Evolutionary conservation across 2,888 invertebrate species (phyloP), one percentile per base, ranked within the genome.

Genomic region (Labia minor): DNA sequence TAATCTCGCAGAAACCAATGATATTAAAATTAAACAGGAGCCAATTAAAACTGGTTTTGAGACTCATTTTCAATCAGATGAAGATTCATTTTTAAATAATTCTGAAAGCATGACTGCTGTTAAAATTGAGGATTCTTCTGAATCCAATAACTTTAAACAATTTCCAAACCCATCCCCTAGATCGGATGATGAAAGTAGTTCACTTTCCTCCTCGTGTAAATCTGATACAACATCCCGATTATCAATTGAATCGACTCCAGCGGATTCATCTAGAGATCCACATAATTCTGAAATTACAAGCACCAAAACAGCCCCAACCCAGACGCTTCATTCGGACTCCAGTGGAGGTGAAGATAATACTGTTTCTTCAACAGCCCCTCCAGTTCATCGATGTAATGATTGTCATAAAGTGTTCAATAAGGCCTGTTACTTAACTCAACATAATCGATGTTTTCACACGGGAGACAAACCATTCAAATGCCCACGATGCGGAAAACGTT

Each of bases 401-500:
- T 94, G 93, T 78, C 86, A 89, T 76, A 92, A 92, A 77, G 79
- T 86, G 61, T 93, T 93, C 79, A 89, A 89, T 77, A 90, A 89
- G 74, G 86, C 88, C 65, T 93, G 93, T 77, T 93, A 93, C 76
- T 81, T 93, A 67, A 93, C 92, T 65, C 93, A 93, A 77, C 93
- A 94, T 78, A 91, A 91, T 78, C 92, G 92, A 77, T 89, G 89
- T 72, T 91, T 91, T 78, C 93, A 94, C 77, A 86, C 86, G 70
- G 92, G 92, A 70, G 90, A 88, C 74, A 90, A 90, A 76, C 92
- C 91, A 16, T 92, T 84, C 77, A 91, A 92, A 77, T 93, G 93
- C 76, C 82, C 84, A 73, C 84, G 88, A 72, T 93, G 93, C 77
- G 92, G 93, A 71, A 93, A 93, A 77, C 85, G 92, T 37, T 93